Evolutionary conservation across 2,113 vertebrate genomes (phyloP).

Genomic region (Brachyhypopomus gauderio): DNA sequence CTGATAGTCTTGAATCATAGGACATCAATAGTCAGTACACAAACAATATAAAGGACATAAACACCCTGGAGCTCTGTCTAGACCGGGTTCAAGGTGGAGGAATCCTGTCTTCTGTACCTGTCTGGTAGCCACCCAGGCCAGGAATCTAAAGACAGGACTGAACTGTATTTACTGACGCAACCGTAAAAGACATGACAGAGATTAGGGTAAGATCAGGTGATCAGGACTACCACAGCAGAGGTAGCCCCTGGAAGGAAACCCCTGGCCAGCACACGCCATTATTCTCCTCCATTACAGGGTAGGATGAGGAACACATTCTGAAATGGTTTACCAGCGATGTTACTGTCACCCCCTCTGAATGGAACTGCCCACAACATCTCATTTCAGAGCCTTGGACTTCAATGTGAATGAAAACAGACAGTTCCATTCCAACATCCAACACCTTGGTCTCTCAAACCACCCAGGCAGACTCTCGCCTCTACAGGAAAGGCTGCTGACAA

Average conservation of each 20-base stretch:
- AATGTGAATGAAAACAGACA: conserved; percentile 34
- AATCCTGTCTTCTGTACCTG: background rate
- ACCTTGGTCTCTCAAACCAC: conserved; percentile 20
- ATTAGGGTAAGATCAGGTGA: conserved; percentile 17
- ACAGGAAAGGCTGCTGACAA: conserved; percentile 11
- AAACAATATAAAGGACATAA: background rate
- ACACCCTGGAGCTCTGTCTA: background rate
- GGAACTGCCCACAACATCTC: conserved; percentile 42
- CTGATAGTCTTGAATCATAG: background rate
- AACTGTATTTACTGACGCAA: conserved; percentile 1
- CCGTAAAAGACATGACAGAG: conserved; percentile 31
- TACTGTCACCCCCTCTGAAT: conserved; percentile 9
- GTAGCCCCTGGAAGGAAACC: conserved; percentile 6
- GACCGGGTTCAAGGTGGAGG: background rate
- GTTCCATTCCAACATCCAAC: conserved; percentile 21
- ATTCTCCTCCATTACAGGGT: conserved; percentile 4
- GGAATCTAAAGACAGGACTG: conserved; percentile 9
- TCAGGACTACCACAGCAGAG: conserved; percentile 33
- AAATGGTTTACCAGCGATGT: conserved; percentile 19
- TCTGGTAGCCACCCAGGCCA: conserved; percentile 1
- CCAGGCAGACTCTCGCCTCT: background rate
- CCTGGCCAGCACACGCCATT: conserved; percentile 12
- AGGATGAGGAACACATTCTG: conserved; percentile 8
- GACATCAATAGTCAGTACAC: background rate
- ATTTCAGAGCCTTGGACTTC: background rate